A percentile compares a stretch with the other conserved stretches of the same genome.
Evolutionary conservation across 2,797 vertebrate genomes (phyloP).

Genomic region (Hybognathus amarus): DNA sequence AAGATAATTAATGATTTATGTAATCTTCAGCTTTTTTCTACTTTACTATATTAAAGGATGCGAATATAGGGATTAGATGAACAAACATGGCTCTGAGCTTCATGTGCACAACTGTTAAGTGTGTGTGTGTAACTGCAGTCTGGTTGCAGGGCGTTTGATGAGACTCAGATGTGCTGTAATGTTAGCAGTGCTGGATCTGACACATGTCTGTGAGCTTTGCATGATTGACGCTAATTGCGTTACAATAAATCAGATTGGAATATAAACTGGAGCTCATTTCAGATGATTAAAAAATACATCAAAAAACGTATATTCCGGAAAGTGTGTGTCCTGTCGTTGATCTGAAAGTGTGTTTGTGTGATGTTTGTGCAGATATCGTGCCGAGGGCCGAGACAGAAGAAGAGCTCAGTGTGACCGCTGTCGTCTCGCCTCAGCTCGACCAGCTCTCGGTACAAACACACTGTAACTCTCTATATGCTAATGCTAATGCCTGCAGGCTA

Average conservation of each 20-base stretch:
- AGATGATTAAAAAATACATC: not conserved
- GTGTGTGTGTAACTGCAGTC: too few species aligned
- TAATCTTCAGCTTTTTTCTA: too few species aligned
- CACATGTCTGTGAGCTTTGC: not conserved
- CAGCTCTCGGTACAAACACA: slow-evolving; percentile 80
- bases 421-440: slow-evolving; percentile 83
- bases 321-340: fast-evolving
- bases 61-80: too few species aligned
- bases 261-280: not conserved
- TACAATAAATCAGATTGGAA: not conserved
- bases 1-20: too few species aligned
- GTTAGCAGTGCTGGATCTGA: not conserved
- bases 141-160: too few species aligned
- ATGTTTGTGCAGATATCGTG: slow-evolving; percentile 81
- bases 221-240: not conserved
- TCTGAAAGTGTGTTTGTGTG: slow-evolving; percentile 21
- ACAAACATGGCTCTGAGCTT: too few species aligned
- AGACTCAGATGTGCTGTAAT: not conserved
- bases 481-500: not conserved
- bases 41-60: too few species aligned
- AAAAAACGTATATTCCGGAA: not conserved
- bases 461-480: too few species aligned
- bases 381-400: slow-evolving; percentile 79
- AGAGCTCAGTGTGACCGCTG: slow-evolving; percentile 79
- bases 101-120: too few species aligned